A percentile compares a stretch with the other conserved stretches of the same genome.
These are phyloP conservation scores for Tipula vernalis DNA, from an alignment of 2,888 invertebrate species.

Conservation along the genomic window DNA sequence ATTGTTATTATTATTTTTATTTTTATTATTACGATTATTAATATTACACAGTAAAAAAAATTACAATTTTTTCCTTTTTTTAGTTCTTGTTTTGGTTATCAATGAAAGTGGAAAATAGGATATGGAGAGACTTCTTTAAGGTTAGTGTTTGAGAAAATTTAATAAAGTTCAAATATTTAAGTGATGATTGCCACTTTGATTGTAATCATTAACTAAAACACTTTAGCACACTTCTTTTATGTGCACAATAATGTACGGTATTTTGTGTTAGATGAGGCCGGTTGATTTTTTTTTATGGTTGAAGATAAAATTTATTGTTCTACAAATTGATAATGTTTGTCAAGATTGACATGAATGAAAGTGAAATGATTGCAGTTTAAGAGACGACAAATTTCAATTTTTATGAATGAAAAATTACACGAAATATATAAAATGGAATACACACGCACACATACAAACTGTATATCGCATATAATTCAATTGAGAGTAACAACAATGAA, in stretches of 20 bases:
- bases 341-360: not conserved
- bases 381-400: not conserved
- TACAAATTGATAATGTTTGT: not conserved
- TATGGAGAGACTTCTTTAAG: not conserved
- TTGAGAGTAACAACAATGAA: not conserved
- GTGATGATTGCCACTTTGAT: constrained; percentile 4
- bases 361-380: not conserved
- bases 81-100: constrained; percentile 4
- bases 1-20: not conserved
- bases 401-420: not conserved
- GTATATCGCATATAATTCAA: not conserved
- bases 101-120: constrained; percentile 4
- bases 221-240: not conserved
- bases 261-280: not conserved
- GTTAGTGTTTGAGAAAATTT: not conserved
- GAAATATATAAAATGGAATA: not conserved
- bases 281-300: not conserved
- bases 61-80: not conserved
- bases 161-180: not conserved
- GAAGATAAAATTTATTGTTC: not conserved
- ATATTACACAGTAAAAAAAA: not conserved
- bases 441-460: not conserved
- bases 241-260: not conserved
- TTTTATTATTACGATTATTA: constrained; percentile 1
- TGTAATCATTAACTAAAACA: not conserved